phyloP scores from a whole-genome alignment of 1,140 invertebrate species.

The Chionoecetes opilio region DNA sequence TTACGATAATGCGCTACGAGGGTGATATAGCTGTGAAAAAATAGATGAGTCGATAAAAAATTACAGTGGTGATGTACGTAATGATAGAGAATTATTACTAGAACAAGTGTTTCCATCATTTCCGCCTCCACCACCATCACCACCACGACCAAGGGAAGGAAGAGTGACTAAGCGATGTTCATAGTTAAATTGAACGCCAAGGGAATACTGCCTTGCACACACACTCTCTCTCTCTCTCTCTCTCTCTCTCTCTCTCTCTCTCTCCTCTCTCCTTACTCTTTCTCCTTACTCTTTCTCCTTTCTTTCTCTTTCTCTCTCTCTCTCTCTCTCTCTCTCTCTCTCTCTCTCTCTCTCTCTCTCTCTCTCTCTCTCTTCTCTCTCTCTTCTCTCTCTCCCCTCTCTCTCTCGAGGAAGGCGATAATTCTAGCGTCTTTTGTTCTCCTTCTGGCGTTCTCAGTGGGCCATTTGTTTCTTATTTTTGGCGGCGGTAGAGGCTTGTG shows the following conservation, averaged over 20 bases:
- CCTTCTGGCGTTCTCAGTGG: constrained; percentile 7
- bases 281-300: neutral
- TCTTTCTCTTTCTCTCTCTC: neutral
- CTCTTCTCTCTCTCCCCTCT: no score
- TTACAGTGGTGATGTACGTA: no score
- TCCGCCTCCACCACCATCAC: neutral
- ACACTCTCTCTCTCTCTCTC: neutral
- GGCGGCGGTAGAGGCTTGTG: neutral
- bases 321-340: constrained; percentile 1
- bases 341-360: no score
- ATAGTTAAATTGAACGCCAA: neutral
- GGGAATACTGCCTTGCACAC: neutral
- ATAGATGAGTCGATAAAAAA: no score
- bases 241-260: no score
- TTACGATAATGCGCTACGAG: no score
- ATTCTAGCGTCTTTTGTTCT: constrained; percentile 9
- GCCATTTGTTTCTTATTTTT: constrained; percentile 30
- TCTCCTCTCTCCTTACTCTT: neutral
- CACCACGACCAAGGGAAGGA: neutral
- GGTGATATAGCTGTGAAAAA: no score
- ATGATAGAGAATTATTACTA: no score
- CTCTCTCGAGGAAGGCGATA: neutral
- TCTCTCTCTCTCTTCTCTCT: no score
- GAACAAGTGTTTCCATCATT: neutral
- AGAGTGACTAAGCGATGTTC: neutral